Percentiles rank a stretch among this genome's conserved stretches.
phyloP scores from a whole-genome alignment of 2,888 invertebrate genomes.

The Torymus tubicola region DNA sequence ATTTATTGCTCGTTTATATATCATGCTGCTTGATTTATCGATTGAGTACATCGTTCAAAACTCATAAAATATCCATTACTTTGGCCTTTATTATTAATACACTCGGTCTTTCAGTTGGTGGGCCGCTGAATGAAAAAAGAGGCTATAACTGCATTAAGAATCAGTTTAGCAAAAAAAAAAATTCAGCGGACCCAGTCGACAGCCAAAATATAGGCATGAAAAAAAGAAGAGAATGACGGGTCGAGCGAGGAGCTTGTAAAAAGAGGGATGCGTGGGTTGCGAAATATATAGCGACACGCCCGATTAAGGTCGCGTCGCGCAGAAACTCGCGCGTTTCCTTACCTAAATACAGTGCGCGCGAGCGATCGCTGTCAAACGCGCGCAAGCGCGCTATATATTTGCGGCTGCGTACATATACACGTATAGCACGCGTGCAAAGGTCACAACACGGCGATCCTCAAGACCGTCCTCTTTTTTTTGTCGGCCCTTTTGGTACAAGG shows the following conservation, averaged over 20 bases:
- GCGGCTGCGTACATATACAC: not conserved
- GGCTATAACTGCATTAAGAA: not conserved
- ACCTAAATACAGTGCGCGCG: not conserved
- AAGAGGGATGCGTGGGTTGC: slow-evolving; percentile 26
- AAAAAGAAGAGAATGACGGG: no score
- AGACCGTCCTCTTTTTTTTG: not conserved
- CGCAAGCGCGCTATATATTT: not conserved
- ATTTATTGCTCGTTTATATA: not conserved
- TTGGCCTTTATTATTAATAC: not conserved
- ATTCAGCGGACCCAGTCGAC: not conserved
- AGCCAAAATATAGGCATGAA: slow-evolving; percentile 2
- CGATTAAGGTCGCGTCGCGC: slow-evolving; percentile 16
- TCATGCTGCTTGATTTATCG: not conserved
- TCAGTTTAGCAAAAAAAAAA: not conserved
- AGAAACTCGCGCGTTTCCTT: slow-evolving; percentile 25
- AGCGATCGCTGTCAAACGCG: not conserved
- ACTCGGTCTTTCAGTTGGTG: no score
- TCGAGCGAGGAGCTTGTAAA: not conserved
- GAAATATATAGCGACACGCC: slow-evolving; percentile 9
- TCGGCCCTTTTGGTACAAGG: no score
- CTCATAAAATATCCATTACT: slow-evolving; percentile 3
- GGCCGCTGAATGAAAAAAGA: not conserved
- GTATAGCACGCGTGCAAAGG: not conserved
- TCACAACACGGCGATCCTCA: not conserved
- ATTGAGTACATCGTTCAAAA: not conserved